Evolutionary conservation across 2,888 invertebrate genomes (phyloP).

Genomic region (Dyspetes luteomarginatus): DNA sequence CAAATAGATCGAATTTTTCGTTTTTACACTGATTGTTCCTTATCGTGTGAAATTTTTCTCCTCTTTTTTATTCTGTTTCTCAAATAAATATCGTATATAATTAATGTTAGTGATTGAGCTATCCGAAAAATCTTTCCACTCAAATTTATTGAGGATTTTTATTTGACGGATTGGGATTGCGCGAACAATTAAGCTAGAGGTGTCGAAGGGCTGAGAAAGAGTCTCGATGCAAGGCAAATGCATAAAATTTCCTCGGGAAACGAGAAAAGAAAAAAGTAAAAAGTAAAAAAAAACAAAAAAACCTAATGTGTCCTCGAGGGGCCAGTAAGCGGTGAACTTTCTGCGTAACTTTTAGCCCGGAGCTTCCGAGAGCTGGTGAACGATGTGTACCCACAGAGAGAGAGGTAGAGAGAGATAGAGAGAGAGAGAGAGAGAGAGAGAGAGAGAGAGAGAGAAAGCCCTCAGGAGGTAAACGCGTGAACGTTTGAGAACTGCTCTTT

Average conservation of each 20-base stretch:
- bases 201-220: conserved; percentile 5
- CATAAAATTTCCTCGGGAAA: conserved; percentile 6
- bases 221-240: conserved; percentile 16
- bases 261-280: conserved; percentile 6
- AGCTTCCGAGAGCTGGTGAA: conserved; percentile 39
- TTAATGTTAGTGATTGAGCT: no score
- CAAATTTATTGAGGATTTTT: not conserved
- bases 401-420: not conserved
- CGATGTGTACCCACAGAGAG: conserved; percentile 40
- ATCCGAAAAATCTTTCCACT: no score
- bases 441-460: conserved; percentile 2
- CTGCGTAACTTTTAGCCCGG: conserved; percentile 49
- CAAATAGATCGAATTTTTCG: no score
- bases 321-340: conserved; percentile 54
- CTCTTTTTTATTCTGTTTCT: no score
- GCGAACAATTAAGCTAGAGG: not conserved
- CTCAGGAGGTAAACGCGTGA: conserved; percentile 35
- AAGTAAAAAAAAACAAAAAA: not conserved
- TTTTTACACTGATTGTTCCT: no score
- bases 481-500: conserved; percentile 55
- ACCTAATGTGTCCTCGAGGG: conserved; percentile 43
- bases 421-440: conserved; percentile 9
- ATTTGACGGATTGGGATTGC: not conserved
- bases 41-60: no score
- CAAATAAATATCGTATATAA: not conserved